Evolutionary conservation across 1,140 invertebrate species (phyloP), one percentile per base, ranked within the genome.

Genomic region (Laodelphax striatellus): DNA sequence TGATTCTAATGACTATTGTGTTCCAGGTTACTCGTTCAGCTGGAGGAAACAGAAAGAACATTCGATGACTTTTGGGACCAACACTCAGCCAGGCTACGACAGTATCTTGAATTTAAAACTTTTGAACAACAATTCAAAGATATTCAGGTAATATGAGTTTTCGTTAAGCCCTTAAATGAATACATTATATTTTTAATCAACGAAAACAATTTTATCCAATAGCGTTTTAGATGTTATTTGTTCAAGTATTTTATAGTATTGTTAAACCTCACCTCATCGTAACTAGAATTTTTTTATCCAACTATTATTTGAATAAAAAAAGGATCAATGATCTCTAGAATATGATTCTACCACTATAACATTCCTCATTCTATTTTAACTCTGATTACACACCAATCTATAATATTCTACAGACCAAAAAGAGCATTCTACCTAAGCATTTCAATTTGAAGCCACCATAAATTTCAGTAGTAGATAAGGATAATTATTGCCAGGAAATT

Each of bases 51-150:
- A 58, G 90, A 95, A 74, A 82, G 83, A 66, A 89, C 89, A 55
- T 97, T 98, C 75, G 92, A 95, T 70, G 82, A 88, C 63, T 97
- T 95, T 76, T 97, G 94, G 93, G 81, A 82, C 17, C 83, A 88
- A 67, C 94, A 97, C 77, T 89, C 90, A 67, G 82, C 82, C 52
- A 86, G 90, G 70, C 77, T 97, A 66, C 85, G 87, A 63, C 89
- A 94, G 70, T 95, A 92, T 76, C 75, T 97, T 55, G 84, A 88
- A 64, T 80, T 97, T 65, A 78, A 94, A 67, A 84, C 87, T 68
- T 98, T 97, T 70, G 92, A 94, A 71, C 86, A 89, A 64, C 84
- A 90, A 68, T 94, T 94, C 71, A 82, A 87, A 65, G 85, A 92
- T 69, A 78, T 93, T 24, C 84, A 87, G 72, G 78, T 80, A 66